Evolutionary conservation across 2,113 vertebrate genomes (phyloP), one percentile per base, ranked within the genome.

Genomic region (Pteronura brasiliensis): DNA sequence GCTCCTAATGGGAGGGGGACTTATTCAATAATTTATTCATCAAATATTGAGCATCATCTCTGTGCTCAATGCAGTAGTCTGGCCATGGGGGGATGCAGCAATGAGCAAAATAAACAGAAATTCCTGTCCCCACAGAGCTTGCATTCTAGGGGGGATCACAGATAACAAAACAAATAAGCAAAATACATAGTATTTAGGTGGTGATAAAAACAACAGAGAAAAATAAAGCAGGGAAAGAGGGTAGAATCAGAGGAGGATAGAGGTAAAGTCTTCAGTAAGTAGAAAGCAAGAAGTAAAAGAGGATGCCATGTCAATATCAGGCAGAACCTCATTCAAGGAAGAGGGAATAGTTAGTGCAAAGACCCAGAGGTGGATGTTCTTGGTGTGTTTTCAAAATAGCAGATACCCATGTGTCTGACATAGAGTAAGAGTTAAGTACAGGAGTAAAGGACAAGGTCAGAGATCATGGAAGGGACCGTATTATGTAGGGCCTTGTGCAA

Each of bases 321-420:
- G 44, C n/a, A 59, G 81, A 47, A 55, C 11, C 72, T 1, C 4
- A 14, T 61, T 84, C 91, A 80, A 47, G 17, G n/a, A 36, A 61
- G 63, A 81, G 34, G 52, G 3, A 59, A n/a, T 1, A 67, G 11
- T 93, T 42, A 80, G 14, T 44, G n/a, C 2, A 23, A 61, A 85
- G 82, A 8, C 23, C 23, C 15, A 44, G 59, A 81, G 18, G 47
- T 36, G 4, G 3, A 12, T 44, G n/a, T 74, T 97, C 29, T 31
- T 96, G 76, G 55, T 82, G 67, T 63, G 76, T 92, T 92, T 25
- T 80, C 96, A 67, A 49, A 84, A 96, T 63, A 52, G 77, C 4
- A 4, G 20, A 49, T 21, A 34, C 20, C 10, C 0, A 1, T 9
- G 34, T 31, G 63, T 14, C 23, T 91, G 25, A n/a, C 74, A 18